Base-by-base conservation (phyloP, 2,888 invertebrate species). In the Hermaeophaga mercurialis region DNA sequence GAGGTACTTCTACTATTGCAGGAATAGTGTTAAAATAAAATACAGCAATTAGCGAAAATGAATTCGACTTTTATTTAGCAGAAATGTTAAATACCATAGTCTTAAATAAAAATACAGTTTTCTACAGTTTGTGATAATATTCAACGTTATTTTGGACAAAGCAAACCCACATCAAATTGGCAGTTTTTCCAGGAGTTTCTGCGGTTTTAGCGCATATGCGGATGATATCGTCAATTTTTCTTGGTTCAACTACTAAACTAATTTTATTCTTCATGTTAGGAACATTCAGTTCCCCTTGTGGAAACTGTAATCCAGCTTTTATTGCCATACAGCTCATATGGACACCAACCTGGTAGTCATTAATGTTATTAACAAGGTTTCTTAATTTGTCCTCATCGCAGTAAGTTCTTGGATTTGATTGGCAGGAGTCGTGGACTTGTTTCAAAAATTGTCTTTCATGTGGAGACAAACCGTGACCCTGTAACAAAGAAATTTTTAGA, bases 311-410 rank as follows among this genome's bases (percentile, higher is more conserved):
- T 12, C 60, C 60, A 3, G 60, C 62, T 11, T 58, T 60, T 5
- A 45, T 50, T 1, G 62, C 49, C 62, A 62, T 62, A 26, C 62
- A 62, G 8, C 50, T 28, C 62, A 62, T 62, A 38, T 62, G 62
- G 7, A 47, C 39, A 7, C 56, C 56, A 7, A 46, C 60, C 47
- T 58, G 54, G 2, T 1, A 5, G 15, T 62, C 44, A 22, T 62
- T 28, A 17, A 54, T 11, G 48, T 58, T 33, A 6, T 56, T 41
- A 1, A 8, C 5, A 2, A 60, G 56, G 7, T 58, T 54, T 14
- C 49, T 58, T 11, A 62, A 31, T 15, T 53, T 38, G 34, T 56
- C 17, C 18, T 62, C 62, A 15, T 62, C 58, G 18, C 26, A 39
- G 24, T 50, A 56, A 6, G 62, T 62, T 12, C 24, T 49, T 7